Conservation (phyloP, 1,140 invertebrate species). For the Formica selysi region DNA sequence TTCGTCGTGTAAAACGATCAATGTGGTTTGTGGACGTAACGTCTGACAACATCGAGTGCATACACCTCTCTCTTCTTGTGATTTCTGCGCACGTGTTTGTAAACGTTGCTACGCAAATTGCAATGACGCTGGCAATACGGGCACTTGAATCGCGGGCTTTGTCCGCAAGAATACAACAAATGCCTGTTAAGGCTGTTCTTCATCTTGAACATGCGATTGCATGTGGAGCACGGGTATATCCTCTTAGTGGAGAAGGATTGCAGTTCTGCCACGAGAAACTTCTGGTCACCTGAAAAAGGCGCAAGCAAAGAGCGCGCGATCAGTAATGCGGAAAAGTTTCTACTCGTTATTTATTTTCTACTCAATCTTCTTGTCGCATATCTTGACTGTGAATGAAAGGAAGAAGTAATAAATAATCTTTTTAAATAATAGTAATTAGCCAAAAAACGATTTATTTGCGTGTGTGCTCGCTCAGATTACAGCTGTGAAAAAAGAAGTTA, state of each 20-base stretch:
- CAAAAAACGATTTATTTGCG: too few relatives aligned
- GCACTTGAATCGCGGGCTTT: slow-evolving; percentile 87
- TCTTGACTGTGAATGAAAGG: slow-evolving; percentile 1
- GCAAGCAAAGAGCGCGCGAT: slow-evolving; percentile 8
- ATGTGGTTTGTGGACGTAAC: slow-evolving; percentile 5
- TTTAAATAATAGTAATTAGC: too few relatives aligned
- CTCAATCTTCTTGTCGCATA: neutral
- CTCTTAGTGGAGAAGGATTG: neutral
- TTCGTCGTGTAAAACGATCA: neutral
- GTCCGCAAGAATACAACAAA: slow-evolving; percentile 82
- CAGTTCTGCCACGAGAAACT: slow-evolving; percentile 15
- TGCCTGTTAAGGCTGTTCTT: slow-evolving; percentile 79
- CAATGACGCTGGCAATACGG: slow-evolving; percentile 88
- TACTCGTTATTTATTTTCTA: neutral
- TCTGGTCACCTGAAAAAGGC: slow-evolving; percentile 31
- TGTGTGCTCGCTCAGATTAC: too few relatives aligned
- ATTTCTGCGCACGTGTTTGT: slow-evolving; percentile 71
- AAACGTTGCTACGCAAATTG: slow-evolving; percentile 77
- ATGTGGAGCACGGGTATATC: slow-evolving; percentile 73
- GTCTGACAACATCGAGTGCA: slow-evolving; percentile 37
- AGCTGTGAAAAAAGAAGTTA: too few relatives aligned
- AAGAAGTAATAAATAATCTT: neutral
- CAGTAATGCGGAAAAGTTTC: slow-evolving; percentile 17
- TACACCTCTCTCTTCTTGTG: slow-evolving; percentile 65
- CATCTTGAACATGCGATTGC: slow-evolving; percentile 83